Percentiles rank a stretch among this genome's conserved stretches.
These are phyloP conservation scores for Malacoctenus gilli DNA, from an alignment of 2,797 vertebrate genomes.

Conservation along the genomic window DNA sequence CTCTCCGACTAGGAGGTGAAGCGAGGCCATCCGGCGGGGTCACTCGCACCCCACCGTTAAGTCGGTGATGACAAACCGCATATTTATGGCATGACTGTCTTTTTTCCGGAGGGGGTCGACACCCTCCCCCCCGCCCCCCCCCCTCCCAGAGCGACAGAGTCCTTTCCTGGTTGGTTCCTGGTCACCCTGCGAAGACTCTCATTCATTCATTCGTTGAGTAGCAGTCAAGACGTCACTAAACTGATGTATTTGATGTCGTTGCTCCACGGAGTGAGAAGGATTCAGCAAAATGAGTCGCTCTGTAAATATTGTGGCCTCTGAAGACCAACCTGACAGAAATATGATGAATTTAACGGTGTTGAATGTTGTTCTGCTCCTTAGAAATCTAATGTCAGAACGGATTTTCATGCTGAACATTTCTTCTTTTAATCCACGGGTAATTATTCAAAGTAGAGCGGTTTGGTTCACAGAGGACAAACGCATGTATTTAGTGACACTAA, in stretches of 20 bases:
- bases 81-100: background rate
- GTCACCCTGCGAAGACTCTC: too few species aligned
- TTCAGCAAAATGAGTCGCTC: slow-evolving; percentile 36
- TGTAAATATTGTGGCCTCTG: slow-evolving; percentile 23
- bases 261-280: slow-evolving; percentile 23
- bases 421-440: too few species aligned
- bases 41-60: background rate
- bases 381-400: too few species aligned
- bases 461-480: slow-evolving; percentile 4
- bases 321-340: slow-evolving; percentile 16
- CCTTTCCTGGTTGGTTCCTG: too few species aligned
- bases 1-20: too few species aligned
- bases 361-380: too few species aligned
- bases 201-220: too few species aligned
- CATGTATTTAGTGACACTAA: slow-evolving; percentile 20
- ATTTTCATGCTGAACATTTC: too few species aligned
- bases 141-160: too few species aligned
- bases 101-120: too few species aligned
- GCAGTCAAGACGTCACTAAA: too few species aligned
- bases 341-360: slow-evolving; percentile 1
- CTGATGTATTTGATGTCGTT: slow-evolving; percentile 30
- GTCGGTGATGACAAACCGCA: background rate
- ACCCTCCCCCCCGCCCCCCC: too few species aligned
- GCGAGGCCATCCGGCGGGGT: background rate
- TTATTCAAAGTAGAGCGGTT: background rate